These are phyloP conservation scores for Cheilinus undulatus DNA, from an alignment of 2,113 vertebrate genomes.

Conservation along the genomic window DNA sequence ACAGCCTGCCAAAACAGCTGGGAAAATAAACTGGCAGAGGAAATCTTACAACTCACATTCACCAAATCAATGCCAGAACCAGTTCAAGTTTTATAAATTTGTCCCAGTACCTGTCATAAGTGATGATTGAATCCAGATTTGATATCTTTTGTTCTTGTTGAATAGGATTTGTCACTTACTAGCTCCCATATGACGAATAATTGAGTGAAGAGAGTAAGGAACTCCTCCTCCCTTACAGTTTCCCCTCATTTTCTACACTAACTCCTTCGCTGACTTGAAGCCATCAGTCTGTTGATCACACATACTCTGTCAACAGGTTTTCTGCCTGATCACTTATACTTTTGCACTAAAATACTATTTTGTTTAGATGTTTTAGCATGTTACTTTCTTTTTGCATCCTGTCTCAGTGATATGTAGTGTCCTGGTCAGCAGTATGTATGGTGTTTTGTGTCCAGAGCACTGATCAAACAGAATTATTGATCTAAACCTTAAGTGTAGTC, in stretches of 20 bases:
- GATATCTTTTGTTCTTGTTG: conserved; percentile 5
- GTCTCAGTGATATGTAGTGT: too few relatives aligned
- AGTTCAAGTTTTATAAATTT: not conserved
- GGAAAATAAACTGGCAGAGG: not conserved
- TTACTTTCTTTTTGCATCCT: too few relatives aligned
- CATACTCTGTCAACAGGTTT: not conserved
- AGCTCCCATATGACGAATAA: conserved; percentile 9
- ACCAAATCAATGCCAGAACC: conserved; percentile 3
- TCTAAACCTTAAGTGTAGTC: not conserved
- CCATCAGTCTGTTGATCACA: too few relatives aligned
- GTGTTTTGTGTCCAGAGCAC: too few relatives aligned
- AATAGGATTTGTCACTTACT: conserved; percentile 22
- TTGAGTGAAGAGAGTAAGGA: conserved; percentile 26
- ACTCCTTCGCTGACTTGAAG: too few relatives aligned
- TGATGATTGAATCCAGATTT: not conserved
- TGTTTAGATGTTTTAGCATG: too few relatives aligned
- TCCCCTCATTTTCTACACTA: too few relatives aligned
- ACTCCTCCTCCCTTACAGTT: too few relatives aligned
- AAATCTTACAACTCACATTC: not conserved
- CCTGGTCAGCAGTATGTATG: too few relatives aligned
- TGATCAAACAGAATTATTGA: too few relatives aligned
- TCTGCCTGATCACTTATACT: too few relatives aligned
- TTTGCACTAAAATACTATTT: too few relatives aligned
- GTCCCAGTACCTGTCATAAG: not conserved
- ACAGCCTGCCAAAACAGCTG: conserved; percentile 15